These are phyloP conservation scores for Mormyrops boulengeri DNA, from an alignment of 2,797 vertebrate species.

Conservation along the genomic window DNA sequence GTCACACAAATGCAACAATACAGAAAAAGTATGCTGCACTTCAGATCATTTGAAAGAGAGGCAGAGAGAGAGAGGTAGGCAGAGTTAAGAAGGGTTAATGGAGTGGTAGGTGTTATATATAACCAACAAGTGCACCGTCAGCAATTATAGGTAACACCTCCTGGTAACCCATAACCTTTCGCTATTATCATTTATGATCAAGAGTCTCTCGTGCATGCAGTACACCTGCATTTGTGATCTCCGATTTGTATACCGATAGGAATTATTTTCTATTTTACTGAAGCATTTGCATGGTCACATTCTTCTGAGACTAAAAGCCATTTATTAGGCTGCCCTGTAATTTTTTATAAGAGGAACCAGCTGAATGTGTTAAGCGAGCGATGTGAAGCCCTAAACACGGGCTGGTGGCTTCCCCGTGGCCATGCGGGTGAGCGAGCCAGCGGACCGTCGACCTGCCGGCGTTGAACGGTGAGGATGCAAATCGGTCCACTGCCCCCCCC, in stretches of 20 bases:
- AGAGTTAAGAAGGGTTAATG: slow-evolving; percentile 6
- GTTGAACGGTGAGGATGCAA: not conserved
- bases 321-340: not conserved
- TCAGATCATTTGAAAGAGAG: not conserved
- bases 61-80: not conserved
- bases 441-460: not conserved
- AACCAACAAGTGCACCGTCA: not conserved
- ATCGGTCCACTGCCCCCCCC: slow-evolving; percentile 5
- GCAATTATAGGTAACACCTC: not conserved
- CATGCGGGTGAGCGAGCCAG: not conserved
- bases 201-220: not conserved
- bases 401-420: not conserved
- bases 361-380: not conserved
- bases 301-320: not conserved
- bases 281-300: not conserved
- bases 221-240: not conserved
- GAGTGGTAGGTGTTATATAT: not conserved
- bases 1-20: not conserved
- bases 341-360: not conserved
- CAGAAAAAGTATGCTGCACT: not conserved
- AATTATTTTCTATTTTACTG: not conserved
- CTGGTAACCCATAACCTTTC: not conserved
- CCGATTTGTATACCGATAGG: not conserved
- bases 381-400: not conserved
- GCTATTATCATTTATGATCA: not conserved